Evolutionary conservation across 1,140 invertebrate genomes (phyloP), one percentile per base, ranked within the genome.

Genomic region (Listronotus oregonensis): DNA sequence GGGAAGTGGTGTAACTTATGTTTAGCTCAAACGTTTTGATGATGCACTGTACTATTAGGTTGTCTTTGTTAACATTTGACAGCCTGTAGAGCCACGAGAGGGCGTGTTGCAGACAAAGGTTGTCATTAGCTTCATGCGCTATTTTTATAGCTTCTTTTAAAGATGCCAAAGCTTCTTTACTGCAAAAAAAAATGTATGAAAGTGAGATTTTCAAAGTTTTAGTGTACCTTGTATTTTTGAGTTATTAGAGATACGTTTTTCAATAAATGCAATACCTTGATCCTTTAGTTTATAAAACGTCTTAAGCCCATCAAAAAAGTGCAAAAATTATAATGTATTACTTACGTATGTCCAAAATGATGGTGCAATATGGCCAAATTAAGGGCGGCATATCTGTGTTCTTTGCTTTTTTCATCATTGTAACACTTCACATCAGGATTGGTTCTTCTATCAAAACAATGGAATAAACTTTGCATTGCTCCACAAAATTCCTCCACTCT

Each of bases 331-430:
- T n/a, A n/a, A n/a, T n/a, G n/a, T n/a, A n/a, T n/a, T 52, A 80
- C 82, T 82, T 82, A 93, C 87, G 88, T 92, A 71, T 95, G 92
- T 10, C 89, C 89, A 80, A 96, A 95, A 69, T 91, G 86, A 43
- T 89, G 90, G 80, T 95, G 92, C 63, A 96, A 82, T 27, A 93
- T 89, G 3, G 93, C 93, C 62, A 96, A 81, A 80, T 96, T 96
- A 0, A 96, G 81, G 31, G 93, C 92, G 11, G 94, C 94, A 80
- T 94, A 96, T 74, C 94, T 84, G 73, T 90, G 92, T 56, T 88
- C 88, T 77, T 88, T 88, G 51, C 85, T 85, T 76, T 87, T 88
- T 66, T 92, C 89, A 67, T 88, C 86, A 64, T 74, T 78, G 64
- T 73, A 73, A 71, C 46, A 63, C 62, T 74, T 77, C 73, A 67